These are phyloP conservation scores for Anabas testudineus DNA, from an alignment of 2,797 vertebrate genomes.

Conservation along the genomic window DNA sequence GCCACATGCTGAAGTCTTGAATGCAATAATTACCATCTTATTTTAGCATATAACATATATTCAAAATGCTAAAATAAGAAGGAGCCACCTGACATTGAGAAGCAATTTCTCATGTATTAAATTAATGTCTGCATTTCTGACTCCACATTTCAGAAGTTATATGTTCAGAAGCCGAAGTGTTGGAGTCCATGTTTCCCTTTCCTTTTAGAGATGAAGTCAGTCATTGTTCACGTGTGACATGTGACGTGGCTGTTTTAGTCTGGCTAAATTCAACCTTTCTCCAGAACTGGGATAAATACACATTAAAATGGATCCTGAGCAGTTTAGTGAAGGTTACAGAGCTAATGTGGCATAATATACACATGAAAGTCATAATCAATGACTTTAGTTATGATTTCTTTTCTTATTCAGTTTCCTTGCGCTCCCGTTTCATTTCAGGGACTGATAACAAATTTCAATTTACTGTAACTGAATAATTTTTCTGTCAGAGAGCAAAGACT, in stretches of 20 bases:
- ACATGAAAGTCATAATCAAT: background rate
- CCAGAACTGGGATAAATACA: background rate
- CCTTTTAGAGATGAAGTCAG: background rate
- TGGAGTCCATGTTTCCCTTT: background rate
- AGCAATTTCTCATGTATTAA: too few relatives aligned
- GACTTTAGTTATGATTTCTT: background rate
- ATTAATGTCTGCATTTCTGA: background rate
- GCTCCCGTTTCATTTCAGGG: conserved; percentile 14
- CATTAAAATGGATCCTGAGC: background rate
- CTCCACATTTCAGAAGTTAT: background rate
- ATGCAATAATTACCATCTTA: too few relatives aligned
- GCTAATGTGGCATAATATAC: background rate
- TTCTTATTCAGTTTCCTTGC: background rate
- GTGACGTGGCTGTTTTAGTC: background rate
- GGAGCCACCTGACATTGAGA: too few relatives aligned
- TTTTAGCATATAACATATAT: too few relatives aligned
- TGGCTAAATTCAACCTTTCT: conserved; percentile 3
- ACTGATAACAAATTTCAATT: conserved; percentile 51
- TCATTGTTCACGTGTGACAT: background rate
- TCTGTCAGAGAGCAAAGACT: conserved; percentile 22
- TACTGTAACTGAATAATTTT: conserved; percentile 34
- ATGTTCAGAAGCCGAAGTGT: background rate
- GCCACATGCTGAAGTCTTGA: too few relatives aligned
- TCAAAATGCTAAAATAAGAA: too few relatives aligned
- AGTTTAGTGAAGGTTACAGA: conserved; percentile 2